Conservation (phyloP, 2,113 vertebrate species). For the Cisticola juncidis region DNA sequence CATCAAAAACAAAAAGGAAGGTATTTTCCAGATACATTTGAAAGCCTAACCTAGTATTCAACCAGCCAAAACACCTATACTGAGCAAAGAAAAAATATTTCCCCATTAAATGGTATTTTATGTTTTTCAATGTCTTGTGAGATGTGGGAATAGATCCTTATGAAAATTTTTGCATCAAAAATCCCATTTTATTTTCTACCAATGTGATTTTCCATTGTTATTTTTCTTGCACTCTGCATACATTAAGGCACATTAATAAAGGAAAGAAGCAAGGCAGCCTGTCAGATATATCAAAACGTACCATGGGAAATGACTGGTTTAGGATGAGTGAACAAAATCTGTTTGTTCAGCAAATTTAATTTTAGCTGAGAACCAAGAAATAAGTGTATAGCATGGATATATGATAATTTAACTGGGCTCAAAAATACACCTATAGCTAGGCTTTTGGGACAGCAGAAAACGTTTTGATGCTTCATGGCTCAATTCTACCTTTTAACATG, state of each 20-base stretch:
- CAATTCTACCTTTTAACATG: neutral
- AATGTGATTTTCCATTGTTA: neutral
- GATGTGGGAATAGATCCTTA: neutral
- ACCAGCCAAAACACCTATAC: neutral
- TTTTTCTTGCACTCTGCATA: neutral
- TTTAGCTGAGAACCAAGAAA: conserved; percentile 6
- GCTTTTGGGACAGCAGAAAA: neutral
- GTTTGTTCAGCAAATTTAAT: conserved; percentile 52
- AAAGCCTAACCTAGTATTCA: neutral
- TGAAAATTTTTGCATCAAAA: neutral
- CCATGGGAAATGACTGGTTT: neutral
- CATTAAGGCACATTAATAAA: neutral
- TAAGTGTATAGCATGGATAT: neutral
- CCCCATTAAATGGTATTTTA: neutral
- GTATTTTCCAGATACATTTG: neutral
- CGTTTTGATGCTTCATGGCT: neutral
- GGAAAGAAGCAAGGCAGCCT: neutral
- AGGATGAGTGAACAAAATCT: neutral
- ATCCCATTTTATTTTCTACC: neutral
- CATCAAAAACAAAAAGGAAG: neutral
- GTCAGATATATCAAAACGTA: neutral
- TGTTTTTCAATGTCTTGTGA: neutral
- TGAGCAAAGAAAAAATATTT: neutral
- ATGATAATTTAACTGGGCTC: neutral
- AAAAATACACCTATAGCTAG: neutral